Conservation (phyloP, 2,888 invertebrate genomes). For the Drepanosiphum platanoidis region DNA sequence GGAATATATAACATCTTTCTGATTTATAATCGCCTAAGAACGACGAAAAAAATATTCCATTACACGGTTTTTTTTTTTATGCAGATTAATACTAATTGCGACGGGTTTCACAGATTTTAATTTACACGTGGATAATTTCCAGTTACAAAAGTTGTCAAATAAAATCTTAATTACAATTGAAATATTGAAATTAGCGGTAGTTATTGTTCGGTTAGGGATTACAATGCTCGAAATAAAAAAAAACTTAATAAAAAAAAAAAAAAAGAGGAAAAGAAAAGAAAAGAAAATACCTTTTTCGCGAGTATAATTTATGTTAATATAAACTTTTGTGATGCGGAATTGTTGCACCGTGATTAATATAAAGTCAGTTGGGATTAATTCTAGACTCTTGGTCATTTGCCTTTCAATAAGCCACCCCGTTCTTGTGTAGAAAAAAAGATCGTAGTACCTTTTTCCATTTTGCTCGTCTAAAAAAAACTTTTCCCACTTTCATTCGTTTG, state of each 20-base stretch:
- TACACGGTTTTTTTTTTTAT: conserved; percentile 15
- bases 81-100: conserved; percentile 37
- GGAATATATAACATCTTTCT: no score
- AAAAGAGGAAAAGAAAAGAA: conserved; percentile 15
- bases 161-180: conserved; percentile 55
- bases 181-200: conserved; percentile 57
- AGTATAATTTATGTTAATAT: conserved; percentile 60
- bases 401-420: conserved; percentile 60
- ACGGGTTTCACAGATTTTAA: conserved; percentile 46
- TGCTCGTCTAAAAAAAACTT: conserved; percentile 36
- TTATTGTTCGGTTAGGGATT: conserved; percentile 45
- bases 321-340: conserved; percentile 59
- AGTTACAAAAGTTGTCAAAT: conserved; percentile 37
- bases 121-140: conserved; percentile 49
- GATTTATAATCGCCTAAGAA: neutral
- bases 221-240: conserved; percentile 8
- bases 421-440: conserved; percentile 39
- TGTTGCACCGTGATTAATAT: conserved; percentile 61
- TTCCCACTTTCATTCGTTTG: conserved; percentile 48
- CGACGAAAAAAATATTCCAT: neutral
- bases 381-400: conserved; percentile 61
- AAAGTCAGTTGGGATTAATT: conserved; percentile 60
- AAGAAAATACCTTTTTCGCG: conserved; percentile 48
- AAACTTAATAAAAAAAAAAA: neutral
- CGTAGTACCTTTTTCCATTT: conserved; percentile 48